These are phyloP conservation scores for Caiman crocodilus DNA, from an alignment of 2,797 vertebrate genomes.

Conservation along the genomic window DNA sequence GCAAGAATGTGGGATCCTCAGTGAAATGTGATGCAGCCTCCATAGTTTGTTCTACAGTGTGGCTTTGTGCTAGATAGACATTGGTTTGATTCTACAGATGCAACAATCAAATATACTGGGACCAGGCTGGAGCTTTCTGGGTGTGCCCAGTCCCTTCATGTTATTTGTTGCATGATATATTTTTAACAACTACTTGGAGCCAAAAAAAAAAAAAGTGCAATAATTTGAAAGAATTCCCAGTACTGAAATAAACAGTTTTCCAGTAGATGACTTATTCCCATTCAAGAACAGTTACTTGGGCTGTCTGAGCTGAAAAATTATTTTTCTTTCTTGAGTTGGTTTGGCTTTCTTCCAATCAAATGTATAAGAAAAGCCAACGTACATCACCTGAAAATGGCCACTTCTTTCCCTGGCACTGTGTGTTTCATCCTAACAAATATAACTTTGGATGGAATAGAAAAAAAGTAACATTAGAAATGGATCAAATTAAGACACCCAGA, in stretches of 20 bases:
- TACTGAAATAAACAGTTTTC: neutral
- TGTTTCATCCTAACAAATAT: neutral
- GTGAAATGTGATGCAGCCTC: neutral
- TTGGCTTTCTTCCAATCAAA: neutral
- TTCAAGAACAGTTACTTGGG: neutral
- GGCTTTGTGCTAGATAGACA: neutral
- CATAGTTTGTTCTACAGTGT: neutral
- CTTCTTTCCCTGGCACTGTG: neutral
- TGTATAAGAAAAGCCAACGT: neutral
- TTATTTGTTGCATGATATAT: neutral
- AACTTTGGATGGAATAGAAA: neutral
- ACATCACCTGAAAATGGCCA: fast-evolving
- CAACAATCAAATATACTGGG: neutral
- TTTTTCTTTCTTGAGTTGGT: neutral
- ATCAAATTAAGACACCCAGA: neutral
- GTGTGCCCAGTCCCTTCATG: no score
- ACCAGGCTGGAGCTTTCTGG: neutral
- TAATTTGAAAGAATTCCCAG: neutral
- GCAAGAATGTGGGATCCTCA: neutral
- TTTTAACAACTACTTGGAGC: neutral
- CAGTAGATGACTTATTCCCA: neutral
- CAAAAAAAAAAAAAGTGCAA: neutral
- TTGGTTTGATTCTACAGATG: neutral
- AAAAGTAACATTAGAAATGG: neutral
- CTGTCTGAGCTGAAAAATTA: neutral